Conservation (phyloP, 2,888 invertebrate genomes). For the Schrankia costaestrigalis region DNA sequence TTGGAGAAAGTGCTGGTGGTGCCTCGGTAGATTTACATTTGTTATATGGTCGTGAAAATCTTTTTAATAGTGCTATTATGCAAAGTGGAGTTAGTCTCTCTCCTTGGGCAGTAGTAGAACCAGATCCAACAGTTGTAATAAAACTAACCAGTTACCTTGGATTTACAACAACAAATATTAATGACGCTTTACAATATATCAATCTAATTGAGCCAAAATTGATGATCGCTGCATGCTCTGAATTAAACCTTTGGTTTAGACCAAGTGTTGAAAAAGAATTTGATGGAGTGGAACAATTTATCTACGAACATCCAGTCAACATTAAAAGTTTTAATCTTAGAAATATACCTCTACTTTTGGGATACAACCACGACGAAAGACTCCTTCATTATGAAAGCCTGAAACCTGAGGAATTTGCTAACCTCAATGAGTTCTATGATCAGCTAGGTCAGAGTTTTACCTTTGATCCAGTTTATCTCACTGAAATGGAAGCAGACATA, state of each 20-base stretch:
- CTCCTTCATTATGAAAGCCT: conserved; percentile 13
- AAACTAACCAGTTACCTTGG: conserved; percentile 45
- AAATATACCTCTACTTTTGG: conserved; percentile 37
- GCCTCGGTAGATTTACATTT: conserved; percentile 46
- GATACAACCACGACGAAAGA: conserved; percentile 38
- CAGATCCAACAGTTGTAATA: conserved; percentile 34
- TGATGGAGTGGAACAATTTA: conserved; percentile 34
- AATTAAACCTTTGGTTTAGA: conserved; percentile 25
- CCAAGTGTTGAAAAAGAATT: conserved; percentile 48
- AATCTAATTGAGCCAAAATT: conserved; percentile 32
- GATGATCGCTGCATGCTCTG: conserved; percentile 37
- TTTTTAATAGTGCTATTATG: conserved; percentile 48
- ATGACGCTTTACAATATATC: conserved; percentile 45
- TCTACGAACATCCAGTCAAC: conserved; percentile 39
- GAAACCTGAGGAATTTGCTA: conserved; percentile 19
- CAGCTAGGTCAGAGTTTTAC: conserved; percentile 27
- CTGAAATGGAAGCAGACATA: conserved; percentile 34
- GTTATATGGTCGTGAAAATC: conserved; percentile 37
- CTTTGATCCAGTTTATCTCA: conserved; percentile 26
- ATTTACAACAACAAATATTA: conserved; percentile 29
- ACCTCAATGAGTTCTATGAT: conserved; percentile 22
- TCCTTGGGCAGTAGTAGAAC: conserved; percentile 28
- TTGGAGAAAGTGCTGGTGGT: conserved; percentile 55
- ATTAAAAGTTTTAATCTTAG: conserved; percentile 20
- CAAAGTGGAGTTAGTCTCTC: conserved; percentile 45